A percentile compares a stretch with the other conserved stretches of the same genome.
Conservation (phyloP, 1,140 invertebrate genomes). For the Cotesia vestalis region DNA sequence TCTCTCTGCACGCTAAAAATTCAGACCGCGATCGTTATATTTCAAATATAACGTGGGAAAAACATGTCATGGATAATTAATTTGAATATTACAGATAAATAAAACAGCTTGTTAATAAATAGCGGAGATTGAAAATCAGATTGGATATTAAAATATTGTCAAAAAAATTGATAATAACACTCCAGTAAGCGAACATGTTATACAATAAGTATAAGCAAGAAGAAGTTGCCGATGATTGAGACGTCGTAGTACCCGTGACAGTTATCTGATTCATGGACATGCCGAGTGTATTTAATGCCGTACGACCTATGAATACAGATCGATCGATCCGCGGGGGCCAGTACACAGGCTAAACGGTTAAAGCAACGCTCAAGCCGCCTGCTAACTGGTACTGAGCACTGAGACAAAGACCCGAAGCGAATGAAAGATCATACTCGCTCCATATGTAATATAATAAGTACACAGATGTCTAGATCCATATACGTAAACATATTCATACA, state of each 20-base stretch:
- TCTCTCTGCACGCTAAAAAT: too few species aligned
- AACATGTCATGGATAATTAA: not conserved
- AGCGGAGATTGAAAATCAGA: not conserved
- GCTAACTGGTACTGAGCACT: not conserved
- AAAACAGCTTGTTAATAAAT: not conserved
- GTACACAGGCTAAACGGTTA: slow-evolving; percentile 16
- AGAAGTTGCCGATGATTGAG: slow-evolving; percentile 55
- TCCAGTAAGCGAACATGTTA: not conserved
- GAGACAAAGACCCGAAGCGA: not conserved
- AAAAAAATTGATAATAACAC: not conserved
- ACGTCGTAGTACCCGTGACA: slow-evolving; percentile 65
- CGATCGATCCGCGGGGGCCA: slow-evolving; percentile 50
- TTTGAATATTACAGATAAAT: not conserved
- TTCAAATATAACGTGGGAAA: not conserved
- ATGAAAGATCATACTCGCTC: slow-evolving; percentile 5
- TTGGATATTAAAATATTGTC: not conserved
- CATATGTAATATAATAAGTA: too few species aligned
- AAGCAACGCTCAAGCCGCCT: not conserved
- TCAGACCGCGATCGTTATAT: too few species aligned
- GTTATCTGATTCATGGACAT: slow-evolving; percentile 69
- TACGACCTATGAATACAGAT: slow-evolving; percentile 68
- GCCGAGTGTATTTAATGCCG: slow-evolving; percentile 66
- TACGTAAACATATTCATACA: not conserved
- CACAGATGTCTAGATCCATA: not conserved
- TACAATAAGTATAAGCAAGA: slow-evolving; percentile 22